phyloP scores from a whole-genome alignment of 1,140 invertebrate genomes.

The Maniola jurtina region DNA sequence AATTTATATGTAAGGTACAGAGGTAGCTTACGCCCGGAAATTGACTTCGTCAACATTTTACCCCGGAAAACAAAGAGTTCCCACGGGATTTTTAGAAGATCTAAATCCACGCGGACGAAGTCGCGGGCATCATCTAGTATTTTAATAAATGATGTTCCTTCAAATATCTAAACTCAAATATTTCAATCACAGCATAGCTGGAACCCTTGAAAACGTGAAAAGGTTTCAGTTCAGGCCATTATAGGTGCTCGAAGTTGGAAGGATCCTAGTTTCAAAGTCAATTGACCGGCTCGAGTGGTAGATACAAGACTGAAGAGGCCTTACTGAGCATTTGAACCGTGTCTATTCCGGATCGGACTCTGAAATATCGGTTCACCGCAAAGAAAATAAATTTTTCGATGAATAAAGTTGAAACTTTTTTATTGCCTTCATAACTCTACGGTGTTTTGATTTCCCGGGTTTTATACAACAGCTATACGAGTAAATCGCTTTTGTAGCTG shows the following conservation, averaged over 20 bases:
- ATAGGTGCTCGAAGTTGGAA: constrained; percentile 4
- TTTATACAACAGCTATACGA: no score
- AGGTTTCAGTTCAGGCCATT: constrained; percentile 1
- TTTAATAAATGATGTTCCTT: no score
- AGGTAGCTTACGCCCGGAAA: no score
- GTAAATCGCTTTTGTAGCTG: no score
- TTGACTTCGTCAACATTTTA: no score
- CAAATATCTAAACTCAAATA: background rate
- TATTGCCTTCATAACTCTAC: no score
- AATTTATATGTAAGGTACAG: no score
- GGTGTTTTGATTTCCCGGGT: no score
- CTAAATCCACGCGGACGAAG: no score
- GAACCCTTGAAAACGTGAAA: background rate
- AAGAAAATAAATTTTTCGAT: background rate
- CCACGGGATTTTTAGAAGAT: no score
- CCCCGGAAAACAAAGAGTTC: no score
- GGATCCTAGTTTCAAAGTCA: constrained; percentile 8
- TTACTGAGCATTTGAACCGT: background rate
- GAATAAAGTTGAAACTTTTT: background rate
- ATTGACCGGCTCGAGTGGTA: constrained; percentile 5
- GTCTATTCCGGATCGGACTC: background rate
- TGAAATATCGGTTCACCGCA: background rate
- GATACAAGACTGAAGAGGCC: background rate
- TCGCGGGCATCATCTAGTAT: no score
- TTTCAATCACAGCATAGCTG: background rate